A percentile compares a stretch with the other conserved stretches of the same genome.
phyloP scores from a whole-genome alignment of 2,113 vertebrate species.

The Chloroceryle aenea region DNA sequence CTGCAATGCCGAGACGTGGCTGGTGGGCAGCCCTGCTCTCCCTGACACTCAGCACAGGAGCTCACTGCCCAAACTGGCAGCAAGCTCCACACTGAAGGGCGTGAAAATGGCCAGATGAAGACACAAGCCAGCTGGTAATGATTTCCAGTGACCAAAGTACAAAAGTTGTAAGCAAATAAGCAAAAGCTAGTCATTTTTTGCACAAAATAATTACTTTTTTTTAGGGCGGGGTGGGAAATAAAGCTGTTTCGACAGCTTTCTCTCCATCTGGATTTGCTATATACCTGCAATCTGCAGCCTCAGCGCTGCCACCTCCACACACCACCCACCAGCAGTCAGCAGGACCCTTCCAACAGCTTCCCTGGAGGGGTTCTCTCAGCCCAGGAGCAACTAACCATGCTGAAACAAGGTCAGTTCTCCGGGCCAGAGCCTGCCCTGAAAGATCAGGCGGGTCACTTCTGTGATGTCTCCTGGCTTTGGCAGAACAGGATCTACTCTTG shows the following conservation, averaged over 20 bases:
- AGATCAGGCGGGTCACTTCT: background rate
- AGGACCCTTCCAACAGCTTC: background rate
- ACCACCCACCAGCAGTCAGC: accelerated
- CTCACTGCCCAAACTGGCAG: accelerated
- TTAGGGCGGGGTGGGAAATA: too few relatives aligned
- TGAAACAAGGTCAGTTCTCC: background rate
- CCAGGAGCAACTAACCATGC: background rate
- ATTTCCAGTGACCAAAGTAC: background rate
- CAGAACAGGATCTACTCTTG: background rate
- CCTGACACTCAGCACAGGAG: accelerated
- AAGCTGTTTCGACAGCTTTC: background rate
- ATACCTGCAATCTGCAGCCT: background rate
- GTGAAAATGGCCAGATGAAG: background rate
- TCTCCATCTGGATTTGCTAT: background rate
- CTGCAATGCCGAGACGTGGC: accelerated
- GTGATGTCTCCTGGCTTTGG: accelerated
- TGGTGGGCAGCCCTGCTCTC: background rate
- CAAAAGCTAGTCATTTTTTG: background rate
- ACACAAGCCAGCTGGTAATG: accelerated
- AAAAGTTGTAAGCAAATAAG: background rate
- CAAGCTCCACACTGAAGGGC: background rate
- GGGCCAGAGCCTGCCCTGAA: background rate
- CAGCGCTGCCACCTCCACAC: accelerated
- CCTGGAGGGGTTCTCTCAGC: background rate
- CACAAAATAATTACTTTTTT: background rate